phyloP scores from a whole-genome alignment of 2,888 invertebrate species.

The Spilosoma lubricipeda region DNA sequence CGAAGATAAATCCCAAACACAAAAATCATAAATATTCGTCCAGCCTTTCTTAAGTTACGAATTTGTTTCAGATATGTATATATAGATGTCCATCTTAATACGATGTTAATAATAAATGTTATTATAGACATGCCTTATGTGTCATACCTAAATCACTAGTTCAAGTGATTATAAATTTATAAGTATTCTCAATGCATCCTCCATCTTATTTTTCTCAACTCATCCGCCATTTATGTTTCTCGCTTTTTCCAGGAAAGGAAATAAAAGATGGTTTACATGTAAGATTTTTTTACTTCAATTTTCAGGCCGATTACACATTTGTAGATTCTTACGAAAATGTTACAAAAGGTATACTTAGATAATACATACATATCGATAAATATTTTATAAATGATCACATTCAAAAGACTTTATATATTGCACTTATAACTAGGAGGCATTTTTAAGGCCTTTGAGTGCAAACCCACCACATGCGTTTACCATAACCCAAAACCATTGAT shows the following conservation, averaged over 20 bases:
- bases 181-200: background rate
- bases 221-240: no score
- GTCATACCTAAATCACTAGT: no score
- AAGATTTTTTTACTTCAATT: conserved; percentile 57
- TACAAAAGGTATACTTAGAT: conserved; percentile 75
- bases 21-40: no score
- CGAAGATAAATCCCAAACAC: no score
- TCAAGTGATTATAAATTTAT: no score
- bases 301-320: conserved; percentile 74
- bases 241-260: background rate
- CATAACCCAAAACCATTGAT: conserved; percentile 72
- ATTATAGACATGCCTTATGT: no score
- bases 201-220: background rate
- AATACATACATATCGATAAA: conserved; percentile 71
- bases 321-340: conserved; percentile 74
- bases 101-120: no score
- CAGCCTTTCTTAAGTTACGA: no score
- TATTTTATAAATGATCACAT: conserved; percentile 83
- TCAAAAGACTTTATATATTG: conserved; percentile 74
- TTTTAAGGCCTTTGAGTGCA: conserved; percentile 70
- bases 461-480: conserved; percentile 84
- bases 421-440: conserved; percentile 75
- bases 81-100: no score
- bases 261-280: conserved; percentile 29
- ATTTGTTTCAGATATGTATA: no score